These are phyloP conservation scores for Nipponacmea schrenckii DNA, from an alignment of 2,888 invertebrate genomes.

Conservation along the genomic window DNA sequence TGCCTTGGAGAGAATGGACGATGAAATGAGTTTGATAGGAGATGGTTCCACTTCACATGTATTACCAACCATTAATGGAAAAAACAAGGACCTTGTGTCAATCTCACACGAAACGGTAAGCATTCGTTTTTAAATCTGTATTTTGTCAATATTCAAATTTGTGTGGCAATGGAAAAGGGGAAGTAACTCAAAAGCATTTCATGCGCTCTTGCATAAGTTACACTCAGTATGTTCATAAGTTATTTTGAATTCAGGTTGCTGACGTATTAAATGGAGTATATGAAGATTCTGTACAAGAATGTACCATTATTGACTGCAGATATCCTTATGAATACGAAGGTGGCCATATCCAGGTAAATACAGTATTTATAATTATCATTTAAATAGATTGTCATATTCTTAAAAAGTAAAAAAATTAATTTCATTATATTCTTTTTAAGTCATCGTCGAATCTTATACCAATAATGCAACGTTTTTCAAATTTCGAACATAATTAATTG, in stretches of 20 bases:
- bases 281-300: neutral
- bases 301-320: conserved; percentile 87
- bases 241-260: neutral
- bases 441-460: neutral
- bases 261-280: neutral
- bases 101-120: conserved; percentile 4
- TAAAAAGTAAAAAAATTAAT: neutral
- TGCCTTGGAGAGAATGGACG: neutral
- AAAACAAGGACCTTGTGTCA: neutral
- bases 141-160: too few relatives aligned
- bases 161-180: too few relatives aligned
- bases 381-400: neutral
- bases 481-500: too few relatives aligned
- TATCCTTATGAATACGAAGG: conserved; percentile 95
- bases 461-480: too few relatives aligned
- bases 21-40: neutral
- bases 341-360: conserved; percentile 79
- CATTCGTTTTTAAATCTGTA: too few relatives aligned
- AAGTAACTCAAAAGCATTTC: too few relatives aligned
- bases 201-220: too few relatives aligned
- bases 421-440: neutral
- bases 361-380: too few relatives aligned
- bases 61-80: neutral
- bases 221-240: too few relatives aligned
- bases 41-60: neutral